A percentile compares a stretch with the other conserved stretches of the same genome.
phyloP scores from a whole-genome alignment of 2,113 vertebrate species.

The Odontesthes bonariensis region DNA sequence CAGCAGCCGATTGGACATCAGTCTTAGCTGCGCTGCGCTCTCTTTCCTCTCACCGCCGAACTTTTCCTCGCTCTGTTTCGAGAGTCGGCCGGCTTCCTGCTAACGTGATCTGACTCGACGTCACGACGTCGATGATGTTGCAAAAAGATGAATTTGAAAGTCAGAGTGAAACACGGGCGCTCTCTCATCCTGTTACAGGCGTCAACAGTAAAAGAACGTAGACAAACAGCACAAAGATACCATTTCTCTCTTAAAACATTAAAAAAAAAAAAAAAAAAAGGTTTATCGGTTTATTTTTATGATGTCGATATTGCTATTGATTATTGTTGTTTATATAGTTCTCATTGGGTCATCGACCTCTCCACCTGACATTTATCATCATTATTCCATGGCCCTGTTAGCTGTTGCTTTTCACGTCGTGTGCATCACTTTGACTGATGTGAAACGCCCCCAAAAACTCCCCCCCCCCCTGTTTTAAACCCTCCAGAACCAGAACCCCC shows the following conservation, averaged over 20 bases:
- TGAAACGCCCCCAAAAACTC: slow-evolving; percentile 22
- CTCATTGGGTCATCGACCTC: slow-evolving; percentile 69
- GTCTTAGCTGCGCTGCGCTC: slow-evolving; percentile 46
- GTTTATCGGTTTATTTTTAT: slow-evolving; percentile 64
- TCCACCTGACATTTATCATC: slow-evolving; percentile 64
- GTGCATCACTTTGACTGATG: slow-evolving; percentile 59
- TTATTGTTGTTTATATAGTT: slow-evolving; percentile 75
- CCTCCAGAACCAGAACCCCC: slow-evolving; percentile 39
- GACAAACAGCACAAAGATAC: slow-evolving; percentile 56
- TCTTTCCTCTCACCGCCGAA: slow-evolving; percentile 39
- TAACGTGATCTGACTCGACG: slow-evolving; percentile 29
- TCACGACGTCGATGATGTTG: slow-evolving; percentile 18
- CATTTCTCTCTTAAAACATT: slow-evolving; percentile 66
- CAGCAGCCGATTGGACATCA: slow-evolving; percentile 51
- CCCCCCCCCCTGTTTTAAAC: slow-evolving; percentile 57
- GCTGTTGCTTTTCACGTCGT: slow-evolving; percentile 70
- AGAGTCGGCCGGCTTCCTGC: slow-evolving; percentile 41
- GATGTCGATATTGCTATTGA: slow-evolving; percentile 75
- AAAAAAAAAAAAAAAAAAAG: slow-evolving; percentile 26
- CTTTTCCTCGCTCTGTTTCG: slow-evolving; percentile 33
- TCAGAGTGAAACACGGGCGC: slow-evolving; percentile 24
- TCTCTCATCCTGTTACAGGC: slow-evolving; percentile 43
- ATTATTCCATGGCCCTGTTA: slow-evolving; percentile 66
- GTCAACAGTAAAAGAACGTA: slow-evolving; percentile 20
- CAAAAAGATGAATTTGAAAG: slow-evolving; percentile 25